Percentiles rank a stretch among this genome's conserved stretches.
Conservation (phyloP, 2,797 vertebrate species). For the Zenarchopterus dispar region DNA sequence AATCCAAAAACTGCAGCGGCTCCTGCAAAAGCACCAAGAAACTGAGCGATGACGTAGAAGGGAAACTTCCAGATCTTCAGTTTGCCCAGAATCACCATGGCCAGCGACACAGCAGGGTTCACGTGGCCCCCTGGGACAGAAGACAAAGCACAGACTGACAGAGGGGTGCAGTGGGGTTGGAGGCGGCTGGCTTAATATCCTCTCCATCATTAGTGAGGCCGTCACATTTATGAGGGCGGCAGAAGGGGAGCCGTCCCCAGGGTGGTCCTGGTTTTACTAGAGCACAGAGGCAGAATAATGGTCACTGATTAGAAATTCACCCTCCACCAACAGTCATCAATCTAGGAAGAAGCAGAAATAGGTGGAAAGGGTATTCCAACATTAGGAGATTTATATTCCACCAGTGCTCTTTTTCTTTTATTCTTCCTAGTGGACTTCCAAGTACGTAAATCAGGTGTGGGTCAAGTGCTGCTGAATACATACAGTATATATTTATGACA, state of each 20-base stretch:
- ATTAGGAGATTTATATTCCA: neutral
- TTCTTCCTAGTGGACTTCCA: no score
- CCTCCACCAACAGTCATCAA: neutral
- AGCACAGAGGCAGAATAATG: constrained; percentile 33
- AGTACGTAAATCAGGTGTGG: no score
- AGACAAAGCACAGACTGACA: constrained; percentile 52
- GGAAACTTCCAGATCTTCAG: constrained; percentile 94
- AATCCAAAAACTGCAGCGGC: constrained; percentile 92
- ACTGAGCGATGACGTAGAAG: constrained; percentile 91
- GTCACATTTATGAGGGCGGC: constrained; percentile 65
- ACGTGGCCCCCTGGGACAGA: constrained; percentile 84
- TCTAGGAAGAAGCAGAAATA: neutral
- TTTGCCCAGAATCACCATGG: constrained; percentile 93
- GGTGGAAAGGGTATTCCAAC: neutral
- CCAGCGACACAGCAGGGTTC: constrained; percentile 92
- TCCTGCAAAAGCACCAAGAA: constrained; percentile 92
- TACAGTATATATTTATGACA: no score
- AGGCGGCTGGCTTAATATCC: constrained; percentile 44
- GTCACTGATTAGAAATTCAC: constrained; percentile 34
- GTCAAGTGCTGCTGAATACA: no score
- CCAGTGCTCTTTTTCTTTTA: no score
- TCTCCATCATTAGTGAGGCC: constrained; percentile 53
- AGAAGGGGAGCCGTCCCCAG: constrained; percentile 58
- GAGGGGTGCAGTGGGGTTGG: constrained; percentile 25
- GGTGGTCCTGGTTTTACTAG: constrained; percentile 45